Conservation (phyloP, 2,113 vertebrate species). For the Stegastes partitus region DNA sequence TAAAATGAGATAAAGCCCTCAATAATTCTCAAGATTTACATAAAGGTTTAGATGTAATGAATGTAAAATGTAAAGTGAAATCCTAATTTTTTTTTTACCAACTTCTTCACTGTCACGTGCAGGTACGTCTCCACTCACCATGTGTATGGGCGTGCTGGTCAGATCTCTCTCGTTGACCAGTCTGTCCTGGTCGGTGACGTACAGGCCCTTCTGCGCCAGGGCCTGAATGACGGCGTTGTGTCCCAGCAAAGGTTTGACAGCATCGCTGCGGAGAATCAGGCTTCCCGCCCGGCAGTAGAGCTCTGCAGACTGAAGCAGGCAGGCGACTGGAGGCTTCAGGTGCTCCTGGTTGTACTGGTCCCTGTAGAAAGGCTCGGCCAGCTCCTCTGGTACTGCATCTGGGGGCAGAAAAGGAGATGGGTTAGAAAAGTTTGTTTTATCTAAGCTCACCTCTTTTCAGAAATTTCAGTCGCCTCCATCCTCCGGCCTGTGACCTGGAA, state of each 20-base stretch:
- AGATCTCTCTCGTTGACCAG: constrained; percentile 97
- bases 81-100: not conserved
- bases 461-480: too few relatives aligned
- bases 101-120: not conserved
- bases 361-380: constrained; percentile 93
- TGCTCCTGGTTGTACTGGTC: constrained; percentile 99
- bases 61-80: constrained; percentile 1
- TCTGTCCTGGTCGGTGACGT: constrained; percentile 96
- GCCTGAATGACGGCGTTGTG: constrained; percentile 99
- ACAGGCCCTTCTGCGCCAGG: constrained; percentile 96
- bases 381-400: constrained; percentile 95
- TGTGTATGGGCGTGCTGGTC: constrained; percentile 94
- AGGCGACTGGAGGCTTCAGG: constrained; percentile 95
- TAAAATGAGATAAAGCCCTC: too few relatives aligned
- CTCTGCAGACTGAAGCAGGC: constrained; percentile 95
- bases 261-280: constrained; percentile 96
- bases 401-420: not conserved
- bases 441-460: too few relatives aligned
- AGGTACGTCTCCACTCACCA: constrained; percentile 86
- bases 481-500: too few relatives aligned
- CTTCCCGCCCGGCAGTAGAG: constrained; percentile 97
- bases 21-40: too few relatives aligned
- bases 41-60: not conserved
- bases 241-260: constrained; percentile 95
- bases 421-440: too few relatives aligned